Percentiles rank a stretch among this genome's conserved stretches.
Evolutionary conservation across 2,888 invertebrate species (phyloP).

Genomic region (Microctonus hyperodae): DNA sequence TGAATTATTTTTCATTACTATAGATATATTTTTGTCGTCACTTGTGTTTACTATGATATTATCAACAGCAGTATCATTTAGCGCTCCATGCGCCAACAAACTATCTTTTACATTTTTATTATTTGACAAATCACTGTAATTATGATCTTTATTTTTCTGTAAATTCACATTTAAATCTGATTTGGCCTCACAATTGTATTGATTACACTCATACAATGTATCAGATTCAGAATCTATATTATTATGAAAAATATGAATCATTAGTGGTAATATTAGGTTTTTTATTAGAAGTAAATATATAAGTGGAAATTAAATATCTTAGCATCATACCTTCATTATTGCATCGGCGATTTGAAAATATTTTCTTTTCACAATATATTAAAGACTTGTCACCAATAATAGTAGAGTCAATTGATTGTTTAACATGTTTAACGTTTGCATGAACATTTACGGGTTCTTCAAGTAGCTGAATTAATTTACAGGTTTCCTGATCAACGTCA

Average conservation of each 20-base stretch:
- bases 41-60: no score
- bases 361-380: not conserved
- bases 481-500: not conserved
- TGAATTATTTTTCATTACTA: not conserved
- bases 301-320: not conserved
- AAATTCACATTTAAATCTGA: not conserved
- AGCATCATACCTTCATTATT: not conserved
- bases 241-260: not conserved
- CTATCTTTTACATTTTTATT: not conserved
- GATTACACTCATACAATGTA: not conserved
- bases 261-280: not conserved
- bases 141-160: not conserved
- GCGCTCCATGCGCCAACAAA: not conserved
- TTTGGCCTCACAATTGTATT: not conserved
- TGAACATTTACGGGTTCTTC: not conserved
- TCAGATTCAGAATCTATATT: not conserved
- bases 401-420: not conserved
- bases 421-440: not conserved
- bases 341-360: not conserved
- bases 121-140: not conserved
- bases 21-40: not conserved
- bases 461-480: not conserved
- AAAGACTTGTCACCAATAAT: not conserved
- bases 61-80: not conserved
- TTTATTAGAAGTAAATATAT: not conserved